phyloP scores from a whole-genome alignment of 2,797 vertebrate species.

The Phylloscopus collybita region DNA sequence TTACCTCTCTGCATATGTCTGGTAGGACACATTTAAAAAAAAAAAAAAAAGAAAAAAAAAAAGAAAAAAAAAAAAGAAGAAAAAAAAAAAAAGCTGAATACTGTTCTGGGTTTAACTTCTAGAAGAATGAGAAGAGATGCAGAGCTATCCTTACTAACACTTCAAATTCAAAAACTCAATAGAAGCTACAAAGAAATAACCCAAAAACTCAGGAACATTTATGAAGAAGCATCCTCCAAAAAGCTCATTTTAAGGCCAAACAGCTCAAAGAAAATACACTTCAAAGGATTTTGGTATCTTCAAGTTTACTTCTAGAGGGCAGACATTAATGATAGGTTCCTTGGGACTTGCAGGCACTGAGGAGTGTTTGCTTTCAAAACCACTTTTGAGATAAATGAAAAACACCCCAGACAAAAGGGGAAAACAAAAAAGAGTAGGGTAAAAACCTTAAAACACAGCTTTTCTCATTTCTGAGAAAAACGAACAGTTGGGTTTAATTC shows the following conservation, averaged over 20 bases:
- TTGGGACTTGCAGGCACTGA: not conserved
- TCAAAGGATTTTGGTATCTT: not conserved
- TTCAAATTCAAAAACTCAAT: not conserved
- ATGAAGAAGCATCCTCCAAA: not conserved
- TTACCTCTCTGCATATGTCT: not conserved
- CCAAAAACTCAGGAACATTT: not conserved
- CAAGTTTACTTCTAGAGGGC: not conserved
- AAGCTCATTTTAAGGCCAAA: not conserved
- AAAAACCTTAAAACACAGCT: not conserved
- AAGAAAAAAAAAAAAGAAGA: not conserved
- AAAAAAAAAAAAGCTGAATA: not conserved
- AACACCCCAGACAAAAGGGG: not conserved
- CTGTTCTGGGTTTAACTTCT: not conserved
- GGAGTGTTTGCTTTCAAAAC: not conserved
- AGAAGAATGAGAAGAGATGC: not conserved
- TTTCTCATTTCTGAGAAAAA: constrained; percentile 5
- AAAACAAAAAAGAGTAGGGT: fast-evolving
- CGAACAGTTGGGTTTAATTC: not conserved
- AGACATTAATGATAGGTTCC: not conserved
- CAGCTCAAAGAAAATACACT: not conserved
- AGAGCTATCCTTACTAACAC: not conserved
- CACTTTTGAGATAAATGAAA: not conserved
- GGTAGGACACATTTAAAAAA: not conserved
- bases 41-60: not conserved
- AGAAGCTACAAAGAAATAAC: not conserved